Percentiles rank a stretch among this genome's conserved stretches.
Conservation (phyloP, 2,888 invertebrate genomes). For the Eupithecia abbreviata region DNA sequence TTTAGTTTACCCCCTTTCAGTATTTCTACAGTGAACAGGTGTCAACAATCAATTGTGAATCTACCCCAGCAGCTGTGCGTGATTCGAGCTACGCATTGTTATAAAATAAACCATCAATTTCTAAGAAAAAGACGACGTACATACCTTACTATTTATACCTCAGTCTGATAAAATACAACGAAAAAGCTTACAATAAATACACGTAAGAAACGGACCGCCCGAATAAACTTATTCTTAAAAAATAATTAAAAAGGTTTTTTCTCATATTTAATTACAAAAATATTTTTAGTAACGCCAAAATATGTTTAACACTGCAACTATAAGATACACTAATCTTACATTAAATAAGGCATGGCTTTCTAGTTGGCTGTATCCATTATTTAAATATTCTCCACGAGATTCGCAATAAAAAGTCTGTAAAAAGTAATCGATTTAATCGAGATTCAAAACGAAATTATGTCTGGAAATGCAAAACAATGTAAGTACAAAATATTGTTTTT, state of each 20-base stretch:
- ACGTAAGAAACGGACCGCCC: constrained; percentile 59
- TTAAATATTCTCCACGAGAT: constrained; percentile 14
- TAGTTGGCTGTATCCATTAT: constrained; percentile 46
- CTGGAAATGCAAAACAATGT: not conserved
- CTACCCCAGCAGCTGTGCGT: constrained; percentile 32
- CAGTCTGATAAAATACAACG: constrained; percentile 53
- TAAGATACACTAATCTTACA: constrained; percentile 62
- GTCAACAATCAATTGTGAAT: constrained; percentile 1
- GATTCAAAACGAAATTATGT: constrained; percentile 23
- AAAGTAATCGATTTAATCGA: constrained; percentile 27
- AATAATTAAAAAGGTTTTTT: constrained; percentile 61
- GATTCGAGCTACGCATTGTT: constrained; percentile 23
- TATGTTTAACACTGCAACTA: constrained; percentile 74
- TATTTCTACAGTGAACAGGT: not conserved
- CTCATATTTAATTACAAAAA: constrained; percentile 74
- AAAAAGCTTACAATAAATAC: constrained; percentile 53
- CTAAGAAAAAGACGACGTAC: constrained; percentile 45
- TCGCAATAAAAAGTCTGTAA: not conserved
- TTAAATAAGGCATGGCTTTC: constrained; percentile 38
- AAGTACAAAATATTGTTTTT: not conserved
- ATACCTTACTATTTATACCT: constrained; percentile 44
- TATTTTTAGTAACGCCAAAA: constrained; percentile 74
- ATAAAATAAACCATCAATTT: constrained; percentile 42
- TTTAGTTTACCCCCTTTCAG: not conserved
- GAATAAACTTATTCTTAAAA: constrained; percentile 58